Evolutionary conservation across 2,888 invertebrate genomes (phyloP).

Genomic region (Metallyticus violacea): DNA sequence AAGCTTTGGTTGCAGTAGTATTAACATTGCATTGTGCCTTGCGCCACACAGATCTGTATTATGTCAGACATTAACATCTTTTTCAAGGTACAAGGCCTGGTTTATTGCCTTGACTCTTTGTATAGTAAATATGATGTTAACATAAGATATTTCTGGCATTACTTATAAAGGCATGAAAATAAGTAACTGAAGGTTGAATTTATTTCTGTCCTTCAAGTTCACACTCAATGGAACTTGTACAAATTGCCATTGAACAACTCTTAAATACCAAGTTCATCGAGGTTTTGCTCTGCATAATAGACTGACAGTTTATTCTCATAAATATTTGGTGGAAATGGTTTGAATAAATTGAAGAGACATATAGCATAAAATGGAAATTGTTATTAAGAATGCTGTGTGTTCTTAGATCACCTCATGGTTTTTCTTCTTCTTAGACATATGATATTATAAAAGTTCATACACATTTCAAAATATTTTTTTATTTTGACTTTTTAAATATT

Average conservation of each 20-base stretch:
- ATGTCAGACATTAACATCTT: not conserved
- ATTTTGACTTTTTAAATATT: too few species aligned
- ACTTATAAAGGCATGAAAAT: not conserved
- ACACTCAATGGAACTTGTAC: not conserved
- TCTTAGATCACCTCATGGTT: not conserved
- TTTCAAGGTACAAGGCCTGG: not conserved
- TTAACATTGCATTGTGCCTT: slow-evolving; percentile 5
- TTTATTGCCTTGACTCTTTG: not conserved
- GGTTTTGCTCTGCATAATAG: not conserved
- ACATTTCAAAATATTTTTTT: too few species aligned
- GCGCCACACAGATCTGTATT: not conserved
- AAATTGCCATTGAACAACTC: not conserved
- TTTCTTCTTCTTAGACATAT: not conserved
- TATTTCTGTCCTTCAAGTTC: not conserved
- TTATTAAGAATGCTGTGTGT: not conserved
- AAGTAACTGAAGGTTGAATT: not conserved
- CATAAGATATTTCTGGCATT: not conserved
- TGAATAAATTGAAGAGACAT: not conserved
- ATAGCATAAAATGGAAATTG: not conserved
- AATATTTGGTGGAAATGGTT: slow-evolving; percentile 10
- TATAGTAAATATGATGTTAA: not conserved
- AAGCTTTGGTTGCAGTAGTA: not conserved
- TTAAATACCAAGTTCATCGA: not conserved
- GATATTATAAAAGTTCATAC: not conserved
- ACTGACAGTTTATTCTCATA: slow-evolving; percentile 5